A percentile compares a stretch with the other conserved stretches of the same genome.
Evolutionary conservation across 2,888 invertebrate species (phyloP).

Genomic region (Eumerus sabulonum): DNA sequence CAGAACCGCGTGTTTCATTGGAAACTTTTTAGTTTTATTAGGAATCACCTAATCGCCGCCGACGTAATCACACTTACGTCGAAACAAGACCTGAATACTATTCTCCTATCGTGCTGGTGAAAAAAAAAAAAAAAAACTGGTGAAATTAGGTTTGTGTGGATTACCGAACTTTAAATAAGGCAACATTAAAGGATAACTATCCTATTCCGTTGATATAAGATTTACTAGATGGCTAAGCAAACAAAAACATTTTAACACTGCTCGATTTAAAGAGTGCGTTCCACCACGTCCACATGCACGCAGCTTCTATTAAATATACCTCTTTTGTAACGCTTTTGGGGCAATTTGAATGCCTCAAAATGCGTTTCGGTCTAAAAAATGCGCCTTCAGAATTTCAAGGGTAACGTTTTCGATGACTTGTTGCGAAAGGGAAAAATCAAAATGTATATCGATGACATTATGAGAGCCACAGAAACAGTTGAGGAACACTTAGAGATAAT

Average conservation of each 20-base stretch:
- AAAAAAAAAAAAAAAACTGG: conserved; percentile 6
- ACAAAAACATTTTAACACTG: conserved; percentile 8
- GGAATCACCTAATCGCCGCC: too few species aligned
- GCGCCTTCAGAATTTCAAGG: conserved; percentile 1
- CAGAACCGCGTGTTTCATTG: too few species aligned
- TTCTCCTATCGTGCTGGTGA: conserved; percentile 51
- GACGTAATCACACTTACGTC: too few species aligned
- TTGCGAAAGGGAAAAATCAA: not conserved
- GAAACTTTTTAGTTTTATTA: too few species aligned
- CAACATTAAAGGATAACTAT: too few species aligned
- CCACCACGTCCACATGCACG: conserved; percentile 2
- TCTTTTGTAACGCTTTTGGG: conserved; percentile 14
- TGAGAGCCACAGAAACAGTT: conserved; percentile 3
- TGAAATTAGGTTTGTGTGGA: not conserved
- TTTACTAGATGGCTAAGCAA: conserved; percentile 1
- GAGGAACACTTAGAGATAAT: conserved; percentile 1
- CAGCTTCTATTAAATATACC: conserved; percentile 7
- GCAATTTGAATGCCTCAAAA: conserved; percentile 4
- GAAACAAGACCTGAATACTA: too few species aligned
- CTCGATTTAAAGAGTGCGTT: conserved; percentile 11
- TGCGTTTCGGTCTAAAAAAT: too few species aligned
- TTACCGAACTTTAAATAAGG: too few species aligned
- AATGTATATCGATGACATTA: conserved; percentile 1
- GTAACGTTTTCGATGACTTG: not conserved
- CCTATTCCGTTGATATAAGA: conserved; percentile 10